phyloP scores from a whole-genome alignment of 2,888 invertebrate genomes.

The Pachycephus smyrnensis region DNA sequence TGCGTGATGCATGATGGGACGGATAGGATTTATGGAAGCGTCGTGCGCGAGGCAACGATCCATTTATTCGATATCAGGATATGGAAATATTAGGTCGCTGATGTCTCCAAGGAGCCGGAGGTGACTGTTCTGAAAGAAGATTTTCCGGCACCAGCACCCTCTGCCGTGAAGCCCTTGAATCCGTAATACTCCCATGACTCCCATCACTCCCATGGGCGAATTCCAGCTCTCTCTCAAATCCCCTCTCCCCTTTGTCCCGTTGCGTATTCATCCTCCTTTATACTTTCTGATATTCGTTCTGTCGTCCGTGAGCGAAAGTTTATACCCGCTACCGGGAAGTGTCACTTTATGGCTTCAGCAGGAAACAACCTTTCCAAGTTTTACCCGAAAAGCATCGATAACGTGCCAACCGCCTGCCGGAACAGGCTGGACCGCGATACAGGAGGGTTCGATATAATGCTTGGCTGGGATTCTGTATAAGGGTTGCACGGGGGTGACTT shows the following conservation, averaged over 20 bases:
- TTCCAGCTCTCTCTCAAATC: constrained; percentile 18
- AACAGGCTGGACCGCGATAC: background rate
- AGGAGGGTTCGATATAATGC: constrained; percentile 26
- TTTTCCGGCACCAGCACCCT: background rate
- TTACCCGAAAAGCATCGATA: constrained; percentile 45
- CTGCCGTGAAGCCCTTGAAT: constrained; percentile 43
- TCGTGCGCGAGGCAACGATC: constrained; percentile 51
- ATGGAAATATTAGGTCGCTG: constrained; percentile 60
- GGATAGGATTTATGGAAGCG: constrained; percentile 54
- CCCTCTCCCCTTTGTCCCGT: constrained; percentile 2
- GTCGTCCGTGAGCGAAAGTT: constrained; percentile 52
- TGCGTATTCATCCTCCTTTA: constrained; percentile 14
- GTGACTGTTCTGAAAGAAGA: background rate
- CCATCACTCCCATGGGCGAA: constrained; percentile 49
- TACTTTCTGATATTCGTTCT: constrained; percentile 42
- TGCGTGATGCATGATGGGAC: constrained; percentile 56
- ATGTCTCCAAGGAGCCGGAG: constrained; percentile 33
- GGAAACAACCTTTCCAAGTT: constrained; percentile 39
- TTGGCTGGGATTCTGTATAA: constrained; percentile 22
- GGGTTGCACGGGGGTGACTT: background rate
- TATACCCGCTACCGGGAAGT: constrained; percentile 33
- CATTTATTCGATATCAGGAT: constrained; percentile 61
- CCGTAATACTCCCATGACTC: constrained; percentile 49
- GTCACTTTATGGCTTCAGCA: constrained; percentile 47
- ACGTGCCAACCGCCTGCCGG: constrained; percentile 16